Base-by-base conservation (phyloP, 1,140 invertebrate genomes). In the Pogonus chalceus region DNA sequence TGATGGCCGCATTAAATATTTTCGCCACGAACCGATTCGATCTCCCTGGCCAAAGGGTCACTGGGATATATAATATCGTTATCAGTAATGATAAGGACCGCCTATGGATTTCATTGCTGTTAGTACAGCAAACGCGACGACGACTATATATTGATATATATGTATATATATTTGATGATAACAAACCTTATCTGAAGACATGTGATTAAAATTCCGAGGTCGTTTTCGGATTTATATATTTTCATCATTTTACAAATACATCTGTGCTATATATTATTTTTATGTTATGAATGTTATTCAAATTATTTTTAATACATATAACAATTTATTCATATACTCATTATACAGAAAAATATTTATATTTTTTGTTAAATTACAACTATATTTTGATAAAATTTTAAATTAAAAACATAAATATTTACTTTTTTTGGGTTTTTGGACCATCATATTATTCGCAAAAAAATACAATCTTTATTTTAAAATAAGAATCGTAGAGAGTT, bases 131-230 rank as follows among this genome's bases (percentile, higher is more conserved):
- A 4, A 31, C 26, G 14, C 26, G 14, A 4, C 4, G 4, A 31
- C 26, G 18, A 12, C n/a, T n/a, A n/a, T n/a, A n/a, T n/a, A n/a
- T n/a, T n/a, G n/a, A n/a, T n/a, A n/a, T n/a, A n/a, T n/a, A n/a
- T n/a, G n/a, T n/a, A n/a, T n/a, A n/a, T n/a, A n/a, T n/a, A n/a
- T n/a, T n/a, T 43, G 18, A 7, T 43, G 37, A 43, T 43, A 43
- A 43, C 4, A 43, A 43, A 10, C 37, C 7, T 43, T 43, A 43
- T 43, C 37, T 43, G 18, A 4, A 43, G 18, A 43, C 37, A 12
- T 16, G 37, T 43, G 37, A 43, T 43, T 43, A 43, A 43, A 43
- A 43, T 18, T 10, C 18, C 37, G 37, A 43, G 37, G 37, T 18
- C 37, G 18, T 43, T 43, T 9, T 4, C 18, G 4, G 3, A 12